These are phyloP conservation scores for Heterodera carotae DNA, from an alignment of 1,140 invertebrate genomes.

Conservation along the genomic window DNA sequence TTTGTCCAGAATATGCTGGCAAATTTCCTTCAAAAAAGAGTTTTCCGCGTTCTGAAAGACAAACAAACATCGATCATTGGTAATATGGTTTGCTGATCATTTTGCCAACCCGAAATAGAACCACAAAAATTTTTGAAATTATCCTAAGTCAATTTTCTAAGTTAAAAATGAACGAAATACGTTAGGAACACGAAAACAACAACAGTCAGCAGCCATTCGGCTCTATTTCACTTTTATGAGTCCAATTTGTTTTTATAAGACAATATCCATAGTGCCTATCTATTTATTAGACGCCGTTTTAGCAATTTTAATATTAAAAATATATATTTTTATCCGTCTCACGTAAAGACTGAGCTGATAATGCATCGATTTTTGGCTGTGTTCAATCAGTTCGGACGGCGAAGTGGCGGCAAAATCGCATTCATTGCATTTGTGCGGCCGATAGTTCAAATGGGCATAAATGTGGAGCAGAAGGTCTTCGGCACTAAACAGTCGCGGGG, in stretches of 20 bases:
- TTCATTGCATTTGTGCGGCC: neutral
- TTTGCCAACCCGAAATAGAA: too few relatives aligned
- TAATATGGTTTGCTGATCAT: too few relatives aligned
- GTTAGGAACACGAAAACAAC: too few relatives aligned
- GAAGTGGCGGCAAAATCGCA: neutral
- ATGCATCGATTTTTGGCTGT: constrained; percentile 2
- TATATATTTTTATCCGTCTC: neutral
- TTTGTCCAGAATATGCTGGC: neutral
- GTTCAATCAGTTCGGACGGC: neutral
- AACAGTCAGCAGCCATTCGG: too few relatives aligned
- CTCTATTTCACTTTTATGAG: too few relatives aligned
- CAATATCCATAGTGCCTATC: too few relatives aligned
- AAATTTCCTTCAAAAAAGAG: neutral
- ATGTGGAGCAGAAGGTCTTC: neutral
- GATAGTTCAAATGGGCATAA: neutral
- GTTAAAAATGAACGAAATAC: too few relatives aligned
- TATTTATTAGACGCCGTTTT: too few relatives aligned
- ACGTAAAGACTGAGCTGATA: neutral
- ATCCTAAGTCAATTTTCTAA: too few relatives aligned
- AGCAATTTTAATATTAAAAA: too few relatives aligned
- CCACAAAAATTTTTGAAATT: too few relatives aligned
- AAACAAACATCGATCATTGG: neutral
- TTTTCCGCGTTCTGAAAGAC: neutral
- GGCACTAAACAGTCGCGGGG: neutral
- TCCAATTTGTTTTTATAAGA: too few relatives aligned